Percentiles rank a stretch among this genome's conserved stretches.
Evolutionary conservation across 2,888 invertebrate species (phyloP).

Genomic region (Lasioglossum villosulum): DNA sequence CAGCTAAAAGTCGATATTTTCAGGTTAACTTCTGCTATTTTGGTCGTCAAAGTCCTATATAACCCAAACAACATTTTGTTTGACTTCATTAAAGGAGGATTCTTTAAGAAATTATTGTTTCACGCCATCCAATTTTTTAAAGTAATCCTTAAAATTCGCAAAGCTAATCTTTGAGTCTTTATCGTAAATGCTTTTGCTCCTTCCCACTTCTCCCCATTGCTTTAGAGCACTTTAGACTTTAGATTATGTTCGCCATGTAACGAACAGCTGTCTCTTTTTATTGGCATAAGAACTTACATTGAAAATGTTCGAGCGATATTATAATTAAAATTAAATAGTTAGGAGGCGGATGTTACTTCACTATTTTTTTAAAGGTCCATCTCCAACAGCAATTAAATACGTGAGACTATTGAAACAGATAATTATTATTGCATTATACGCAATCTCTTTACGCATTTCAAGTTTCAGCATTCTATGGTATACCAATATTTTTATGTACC

Average conservation of each 20-base stretch:
- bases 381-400: too few species aligned
- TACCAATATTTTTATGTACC: too few species aligned
- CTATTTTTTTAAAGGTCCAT: too few species aligned
- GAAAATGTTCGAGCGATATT: too few species aligned
- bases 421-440: too few species aligned
- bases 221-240: background rate
- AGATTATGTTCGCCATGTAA: background rate
- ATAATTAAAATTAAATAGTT: too few species aligned
- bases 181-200: conserved; percentile 27
- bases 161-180: conserved; percentile 23
- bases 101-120: conserved; percentile 18
- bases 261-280: too few species aligned
- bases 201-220: conserved; percentile 13
- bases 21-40: background rate
- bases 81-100: conserved; percentile 7
- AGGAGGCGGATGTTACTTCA: too few species aligned
- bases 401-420: too few species aligned
- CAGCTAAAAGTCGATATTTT: background rate
- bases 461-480: too few species aligned
- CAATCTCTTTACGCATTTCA: too few species aligned
- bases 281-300: too few species aligned
- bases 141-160: conserved; percentile 31
- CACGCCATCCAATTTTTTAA: conserved; percentile 37
- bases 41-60: background rate
- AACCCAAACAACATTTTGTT: background rate